A percentile compares a stretch with the other conserved stretches of the same genome.
Conservation (phyloP, 2,113 vertebrate species). For the Ramphastos sulfuratus region DNA sequence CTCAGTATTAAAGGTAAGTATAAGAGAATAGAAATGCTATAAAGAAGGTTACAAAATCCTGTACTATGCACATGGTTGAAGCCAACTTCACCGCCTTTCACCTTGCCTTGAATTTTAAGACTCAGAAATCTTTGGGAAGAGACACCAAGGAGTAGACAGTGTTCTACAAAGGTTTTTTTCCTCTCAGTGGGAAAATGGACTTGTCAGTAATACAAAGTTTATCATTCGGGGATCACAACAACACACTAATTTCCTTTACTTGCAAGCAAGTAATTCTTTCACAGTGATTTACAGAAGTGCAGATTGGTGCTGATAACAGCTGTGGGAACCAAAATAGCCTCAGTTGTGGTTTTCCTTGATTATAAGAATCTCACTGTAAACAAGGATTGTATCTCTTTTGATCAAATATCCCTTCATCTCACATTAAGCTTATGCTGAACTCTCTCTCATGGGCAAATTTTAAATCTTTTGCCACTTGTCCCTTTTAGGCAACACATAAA, state of each 20-base stretch:
- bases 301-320: neutral
- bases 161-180: neutral
- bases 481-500: neutral
- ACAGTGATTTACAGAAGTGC: neutral
- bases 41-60: neutral
- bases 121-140: neutral
- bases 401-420: neutral
- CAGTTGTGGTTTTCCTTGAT: neutral
- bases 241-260: constrained; percentile 12
- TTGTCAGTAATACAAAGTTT: neutral
- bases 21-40: neutral
- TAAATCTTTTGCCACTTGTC: neutral
- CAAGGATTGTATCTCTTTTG: neutral
- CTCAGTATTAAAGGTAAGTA: neutral
- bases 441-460: neutral
- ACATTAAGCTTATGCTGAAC: neutral
- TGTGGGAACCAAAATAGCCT: neutral
- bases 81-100: neutral
- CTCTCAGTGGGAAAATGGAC: neutral
- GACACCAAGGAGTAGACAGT: accelerated
- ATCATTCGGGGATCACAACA: neutral
- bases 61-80: neutral
- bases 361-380: neutral
- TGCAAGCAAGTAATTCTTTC: neutral
- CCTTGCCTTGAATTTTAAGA: neutral